phyloP scores from a whole-genome alignment of 2,888 invertebrate species.

The Polydrusus tereticollis region DNA sequence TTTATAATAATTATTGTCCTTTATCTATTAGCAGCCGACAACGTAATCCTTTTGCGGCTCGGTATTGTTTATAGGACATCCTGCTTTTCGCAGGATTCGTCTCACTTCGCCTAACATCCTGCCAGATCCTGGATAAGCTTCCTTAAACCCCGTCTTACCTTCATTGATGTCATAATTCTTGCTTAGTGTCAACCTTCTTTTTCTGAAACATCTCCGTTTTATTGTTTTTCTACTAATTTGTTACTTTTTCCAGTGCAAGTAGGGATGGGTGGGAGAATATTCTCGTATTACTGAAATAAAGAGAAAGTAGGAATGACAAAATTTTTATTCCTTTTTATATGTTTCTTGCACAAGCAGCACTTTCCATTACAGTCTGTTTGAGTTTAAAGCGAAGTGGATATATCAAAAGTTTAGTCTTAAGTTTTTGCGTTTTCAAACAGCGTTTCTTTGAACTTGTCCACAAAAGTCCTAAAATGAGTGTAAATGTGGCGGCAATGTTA shows the following conservation, averaged over 20 bases:
- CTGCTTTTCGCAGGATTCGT: conserved; percentile 40
- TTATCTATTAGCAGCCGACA: conserved; percentile 43
- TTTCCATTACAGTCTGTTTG: too few relatives aligned
- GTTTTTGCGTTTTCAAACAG: too few relatives aligned
- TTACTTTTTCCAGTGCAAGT: conserved; percentile 22
- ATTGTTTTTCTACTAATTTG: conserved; percentile 47
- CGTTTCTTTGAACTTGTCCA: too few relatives aligned
- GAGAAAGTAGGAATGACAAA: too few relatives aligned
- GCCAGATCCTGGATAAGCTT: conserved; percentile 46
- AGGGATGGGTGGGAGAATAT: conserved; percentile 4
- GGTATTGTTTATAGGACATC: conserved; percentile 31
- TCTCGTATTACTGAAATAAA: too few relatives aligned
- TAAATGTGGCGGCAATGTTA: too few relatives aligned
- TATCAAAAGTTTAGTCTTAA: too few relatives aligned
- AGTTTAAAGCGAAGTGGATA: too few relatives aligned
- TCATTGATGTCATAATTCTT: conserved; percentile 50
- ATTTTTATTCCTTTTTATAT: too few relatives aligned
- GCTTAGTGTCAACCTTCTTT: conserved; percentile 49
- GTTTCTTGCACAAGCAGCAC: too few relatives aligned
- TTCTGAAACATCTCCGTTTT: conserved; percentile 32
- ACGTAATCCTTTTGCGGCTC: conserved; percentile 35
- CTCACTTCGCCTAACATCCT: conserved; percentile 38
- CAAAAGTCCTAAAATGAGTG: too few relatives aligned
- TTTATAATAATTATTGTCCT: conserved; percentile 45
- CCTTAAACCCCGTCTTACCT: conserved; percentile 47